Evolutionary conservation across 2,113 vertebrate genomes (phyloP), one percentile per base, ranked within the genome.

Genomic region (Daphoenositta chrysoptera): DNA sequence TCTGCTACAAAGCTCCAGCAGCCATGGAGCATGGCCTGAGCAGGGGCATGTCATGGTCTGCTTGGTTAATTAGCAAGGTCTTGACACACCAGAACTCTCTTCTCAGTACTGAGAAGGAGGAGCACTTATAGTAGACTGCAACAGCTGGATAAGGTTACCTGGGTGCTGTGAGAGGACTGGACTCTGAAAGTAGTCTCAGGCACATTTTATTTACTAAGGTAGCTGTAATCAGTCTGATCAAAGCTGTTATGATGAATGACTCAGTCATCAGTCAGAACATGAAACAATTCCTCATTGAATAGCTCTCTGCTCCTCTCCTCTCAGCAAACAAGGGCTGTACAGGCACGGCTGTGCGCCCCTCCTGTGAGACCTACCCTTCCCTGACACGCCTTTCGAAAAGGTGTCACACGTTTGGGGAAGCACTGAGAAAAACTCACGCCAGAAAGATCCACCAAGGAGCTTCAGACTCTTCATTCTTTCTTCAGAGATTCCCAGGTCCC

Each of bases 301-400:
- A 83, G n/a, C 18, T 21, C 28, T 27, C 79, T 35, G 26, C 26
- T 69, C n/a, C 60, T 64, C 73, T 39, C 27, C 39, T 40, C 53
- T 64, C n/a, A 72, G 85, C 37, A 75, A 56, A 26, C 1, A 13
- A 76, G n/a, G 31, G 22, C 57, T 66, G 39, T 18, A 12, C 22
- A 18, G n/a, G 18, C 33, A 23, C 5, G 9, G 8, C 15, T n/a
- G 6, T 48, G 24, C 44, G 21, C 28, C 50, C 28, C 50, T 77
- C 26, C 57, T 0, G 0, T 4, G 48, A 76, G 70, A 48, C 23
- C 40, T 69, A 44, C 20, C 27, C 28, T 57, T 79, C 57, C 50
- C 39, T 22, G 37, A 20, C 2, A 0, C 12, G 19, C 22, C 20
- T 37, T 0, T 45, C 0, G 0, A 78, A 61, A 85, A 63, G 14